These are phyloP conservation scores for Parotocinclus haroldoi DNA, from an alignment of 2,797 vertebrate genomes.

Conservation along the genomic window DNA sequence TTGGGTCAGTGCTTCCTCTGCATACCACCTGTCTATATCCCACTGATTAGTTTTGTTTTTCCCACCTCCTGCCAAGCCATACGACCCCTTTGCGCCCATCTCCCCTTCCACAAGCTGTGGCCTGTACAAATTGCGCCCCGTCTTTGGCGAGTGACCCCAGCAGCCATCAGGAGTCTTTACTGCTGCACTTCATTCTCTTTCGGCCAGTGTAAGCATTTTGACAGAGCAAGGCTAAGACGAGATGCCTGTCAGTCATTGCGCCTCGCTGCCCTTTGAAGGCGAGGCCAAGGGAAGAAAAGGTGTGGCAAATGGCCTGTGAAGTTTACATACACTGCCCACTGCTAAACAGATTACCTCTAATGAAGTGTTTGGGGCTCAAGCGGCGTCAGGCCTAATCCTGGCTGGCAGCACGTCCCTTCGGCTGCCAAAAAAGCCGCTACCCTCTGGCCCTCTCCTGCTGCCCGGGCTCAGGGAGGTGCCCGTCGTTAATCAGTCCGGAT, in stretches of 20 bases:
- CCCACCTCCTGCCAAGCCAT: conserved; percentile 20
- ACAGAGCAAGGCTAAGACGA: conserved; percentile 87
- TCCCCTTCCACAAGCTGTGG: conserved; percentile 47
- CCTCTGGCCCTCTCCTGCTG: conserved; percentile 82
- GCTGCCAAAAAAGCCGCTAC: conserved; percentile 90
- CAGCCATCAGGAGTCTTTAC: conserved; percentile 33
- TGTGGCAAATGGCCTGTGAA: conserved; percentile 97
- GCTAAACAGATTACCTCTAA: conserved; percentile 99
- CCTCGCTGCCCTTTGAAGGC: conserved; percentile 89
- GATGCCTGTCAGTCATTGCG: conserved; percentile 87
- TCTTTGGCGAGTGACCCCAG: conserved; percentile 39
- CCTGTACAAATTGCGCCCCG: conserved; percentile 57
- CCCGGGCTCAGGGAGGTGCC: conserved; percentile 86
- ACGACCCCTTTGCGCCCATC: conserved; percentile 29
- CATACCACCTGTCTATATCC: conserved; percentile 32
- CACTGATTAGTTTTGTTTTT: conserved; percentile 38
- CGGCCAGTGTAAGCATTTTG: conserved; percentile 73
- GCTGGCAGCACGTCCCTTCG: conserved; percentile 96
- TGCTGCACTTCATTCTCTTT: conserved; percentile 51
- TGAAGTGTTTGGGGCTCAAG: conserved; percentile 98
- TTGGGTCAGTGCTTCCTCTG: conserved; percentile 39
- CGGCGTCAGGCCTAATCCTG: conserved; percentile 92
- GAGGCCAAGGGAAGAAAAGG: conserved; percentile 85
- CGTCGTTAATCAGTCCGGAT: conserved; percentile 92
- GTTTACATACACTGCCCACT: conserved; percentile 99